These are phyloP conservation scores for Cettia cetti DNA, from an alignment of 2,113 vertebrate species.

Conservation along the genomic window DNA sequence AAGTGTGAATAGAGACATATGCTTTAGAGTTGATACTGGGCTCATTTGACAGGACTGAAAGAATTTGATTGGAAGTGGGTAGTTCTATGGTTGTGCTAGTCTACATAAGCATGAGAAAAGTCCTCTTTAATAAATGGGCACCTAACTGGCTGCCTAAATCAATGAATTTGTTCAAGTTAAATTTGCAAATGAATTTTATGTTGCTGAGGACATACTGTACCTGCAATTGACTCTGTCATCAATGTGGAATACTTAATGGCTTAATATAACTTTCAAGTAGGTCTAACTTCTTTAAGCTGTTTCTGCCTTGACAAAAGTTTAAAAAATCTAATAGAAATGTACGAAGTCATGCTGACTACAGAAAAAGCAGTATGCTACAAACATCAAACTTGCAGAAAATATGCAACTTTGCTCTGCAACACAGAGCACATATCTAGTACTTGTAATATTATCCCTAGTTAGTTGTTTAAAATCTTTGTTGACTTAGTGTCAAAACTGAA, in stretches of 20 bases:
- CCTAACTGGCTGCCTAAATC: not conserved
- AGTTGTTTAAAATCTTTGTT: not conserved
- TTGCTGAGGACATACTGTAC: not conserved
- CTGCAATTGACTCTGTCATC: rapidly evolving
- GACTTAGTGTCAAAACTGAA: not conserved
- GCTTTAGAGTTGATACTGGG: not conserved
- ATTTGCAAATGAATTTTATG: not conserved
- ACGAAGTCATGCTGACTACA: rapidly evolving
- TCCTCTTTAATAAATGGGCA: not conserved
- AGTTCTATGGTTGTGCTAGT: not conserved
- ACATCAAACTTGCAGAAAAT: rapidly evolving
- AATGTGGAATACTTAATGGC: not conserved
- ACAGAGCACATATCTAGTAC: not conserved
- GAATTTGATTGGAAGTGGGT: not conserved
- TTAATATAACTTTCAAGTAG: not conserved
- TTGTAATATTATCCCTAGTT: not conserved
- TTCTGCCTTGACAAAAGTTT: not conserved
- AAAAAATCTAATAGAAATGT: not conserved
- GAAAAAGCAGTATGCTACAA: not conserved
- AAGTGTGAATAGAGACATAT: not conserved
- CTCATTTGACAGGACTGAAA: not conserved
- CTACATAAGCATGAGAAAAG: not conserved
- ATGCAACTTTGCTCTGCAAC: not conserved
- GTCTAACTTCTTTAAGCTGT: not conserved
- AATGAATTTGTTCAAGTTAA: not conserved